Percentiles rank a stretch among this genome's conserved stretches.
phyloP scores from a whole-genome alignment of 2,888 invertebrate genomes.

The Leptinotarsa juncta region DNA sequence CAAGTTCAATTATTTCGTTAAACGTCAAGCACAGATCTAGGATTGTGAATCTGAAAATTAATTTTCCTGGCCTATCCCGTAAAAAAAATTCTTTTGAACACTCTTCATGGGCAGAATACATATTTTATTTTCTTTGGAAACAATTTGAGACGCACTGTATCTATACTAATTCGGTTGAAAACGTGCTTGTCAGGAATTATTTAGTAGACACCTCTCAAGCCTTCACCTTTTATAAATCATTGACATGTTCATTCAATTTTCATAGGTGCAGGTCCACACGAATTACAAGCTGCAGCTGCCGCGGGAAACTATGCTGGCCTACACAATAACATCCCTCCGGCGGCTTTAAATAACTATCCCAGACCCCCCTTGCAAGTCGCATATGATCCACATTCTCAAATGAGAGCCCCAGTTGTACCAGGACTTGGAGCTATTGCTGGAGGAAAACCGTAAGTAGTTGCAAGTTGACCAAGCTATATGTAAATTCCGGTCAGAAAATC shows the following conservation, averaged over 20 bases:
- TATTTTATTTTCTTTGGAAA: too few species aligned
- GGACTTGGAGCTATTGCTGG: conserved; percentile 79
- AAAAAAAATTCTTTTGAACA: too few species aligned
- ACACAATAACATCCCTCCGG: conserved; percentile 74
- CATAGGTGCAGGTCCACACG: conserved; percentile 67
- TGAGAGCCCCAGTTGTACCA: conserved; percentile 74
- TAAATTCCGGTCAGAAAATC: not conserved
- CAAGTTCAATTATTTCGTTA: too few species aligned
- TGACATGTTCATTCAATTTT: conserved; percentile 19
- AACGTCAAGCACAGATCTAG: too few species aligned
- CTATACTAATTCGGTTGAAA: too few species aligned
- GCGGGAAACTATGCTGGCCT: conserved; percentile 69
- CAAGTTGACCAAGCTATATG: not conserved
- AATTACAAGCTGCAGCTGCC: conserved; percentile 70
- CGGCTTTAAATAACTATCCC: conserved; percentile 75
- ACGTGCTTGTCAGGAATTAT: too few species aligned
- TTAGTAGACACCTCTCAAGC: too few species aligned
- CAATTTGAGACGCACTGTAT: too few species aligned
- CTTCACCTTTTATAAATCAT: too few species aligned
- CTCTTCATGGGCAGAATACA: too few species aligned
- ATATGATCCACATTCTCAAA: conserved; percentile 76
- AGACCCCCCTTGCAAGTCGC: conserved; percentile 75
- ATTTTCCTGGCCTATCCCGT: too few species aligned
- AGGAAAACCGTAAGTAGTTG: conserved; percentile 84
- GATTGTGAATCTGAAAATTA: too few species aligned